Evolutionary conservation across 2,113 vertebrate genomes (phyloP).

Genomic region (Sarotherodon lohbergeri): DNA sequence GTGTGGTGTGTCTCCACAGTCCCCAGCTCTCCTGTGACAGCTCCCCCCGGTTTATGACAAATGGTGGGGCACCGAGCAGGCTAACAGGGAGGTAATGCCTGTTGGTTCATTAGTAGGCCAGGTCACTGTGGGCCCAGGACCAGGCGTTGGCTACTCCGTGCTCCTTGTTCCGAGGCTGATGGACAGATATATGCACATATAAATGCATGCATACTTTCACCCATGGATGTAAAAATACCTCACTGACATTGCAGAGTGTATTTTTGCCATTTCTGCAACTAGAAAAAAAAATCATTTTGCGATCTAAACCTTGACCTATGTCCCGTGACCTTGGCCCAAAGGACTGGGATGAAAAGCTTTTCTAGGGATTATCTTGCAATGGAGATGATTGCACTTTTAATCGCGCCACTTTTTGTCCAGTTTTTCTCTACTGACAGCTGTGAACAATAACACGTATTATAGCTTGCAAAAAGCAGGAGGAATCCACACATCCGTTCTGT

Average conservation of each 20-base stretch:
- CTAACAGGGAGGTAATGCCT: conserved; percentile 54
- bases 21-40: conserved; percentile 40
- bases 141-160: background rate
- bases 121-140: conserved; percentile 35
- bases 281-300: background rate
- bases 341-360: background rate
- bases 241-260: background rate
- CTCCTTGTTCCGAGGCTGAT: background rate
- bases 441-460: conserved; percentile 17
- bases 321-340: conserved; percentile 8
- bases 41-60: conserved; percentile 54
- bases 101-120: conserved; percentile 57
- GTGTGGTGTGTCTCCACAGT: conserved; percentile 26
- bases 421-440: conserved; percentile 30
- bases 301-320: background rate
- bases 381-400: conserved; percentile 38
- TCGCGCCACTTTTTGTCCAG: conserved; percentile 41
- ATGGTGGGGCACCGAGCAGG: conserved; percentile 53
- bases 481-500: conserved; percentile 24
- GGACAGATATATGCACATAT: background rate
- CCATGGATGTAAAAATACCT: background rate
- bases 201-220: background rate
- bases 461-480: conserved; percentile 47
- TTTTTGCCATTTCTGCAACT: background rate
- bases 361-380: background rate